These are phyloP conservation scores for Anser cygnoides DNA, from an alignment of 2,113 vertebrate species.

Conservation along the genomic window DNA sequence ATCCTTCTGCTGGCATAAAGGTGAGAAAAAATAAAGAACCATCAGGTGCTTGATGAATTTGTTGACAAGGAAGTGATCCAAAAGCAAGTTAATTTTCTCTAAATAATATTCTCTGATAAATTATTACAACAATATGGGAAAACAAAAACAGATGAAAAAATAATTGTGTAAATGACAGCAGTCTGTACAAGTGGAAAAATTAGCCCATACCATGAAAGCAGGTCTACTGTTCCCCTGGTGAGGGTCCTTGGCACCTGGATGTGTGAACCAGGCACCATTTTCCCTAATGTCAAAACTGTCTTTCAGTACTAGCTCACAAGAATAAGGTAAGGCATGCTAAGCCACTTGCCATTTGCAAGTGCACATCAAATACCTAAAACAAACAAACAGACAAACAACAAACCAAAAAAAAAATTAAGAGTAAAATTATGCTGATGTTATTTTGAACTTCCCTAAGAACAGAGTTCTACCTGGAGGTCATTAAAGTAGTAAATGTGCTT, in stretches of 20 bases:
- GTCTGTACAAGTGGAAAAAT: accelerated
- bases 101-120: neutral
- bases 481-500: accelerated
- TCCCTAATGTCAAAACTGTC: accelerated
- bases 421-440: too few relatives aligned
- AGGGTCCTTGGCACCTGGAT: accelerated
- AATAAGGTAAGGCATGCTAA: accelerated
- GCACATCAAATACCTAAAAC: too few relatives aligned
- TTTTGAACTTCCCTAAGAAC: neutral
- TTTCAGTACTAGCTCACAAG: accelerated
- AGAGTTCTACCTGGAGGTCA: neutral
- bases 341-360: accelerated
- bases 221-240: too few relatives aligned
- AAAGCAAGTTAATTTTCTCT: neutral
- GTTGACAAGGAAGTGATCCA: neutral
- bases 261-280: accelerated
- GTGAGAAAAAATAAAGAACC: neutral
- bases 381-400: neutral
- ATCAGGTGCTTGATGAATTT: neutral
- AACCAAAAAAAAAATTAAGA: too few relatives aligned
- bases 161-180: neutral
- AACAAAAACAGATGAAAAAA: neutral
- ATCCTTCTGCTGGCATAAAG: neutral
- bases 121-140: neutral
- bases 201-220: neutral